Base-by-base conservation (phyloP, 2,888 invertebrate genomes). In the Synanthedon vespiformis region DNA sequence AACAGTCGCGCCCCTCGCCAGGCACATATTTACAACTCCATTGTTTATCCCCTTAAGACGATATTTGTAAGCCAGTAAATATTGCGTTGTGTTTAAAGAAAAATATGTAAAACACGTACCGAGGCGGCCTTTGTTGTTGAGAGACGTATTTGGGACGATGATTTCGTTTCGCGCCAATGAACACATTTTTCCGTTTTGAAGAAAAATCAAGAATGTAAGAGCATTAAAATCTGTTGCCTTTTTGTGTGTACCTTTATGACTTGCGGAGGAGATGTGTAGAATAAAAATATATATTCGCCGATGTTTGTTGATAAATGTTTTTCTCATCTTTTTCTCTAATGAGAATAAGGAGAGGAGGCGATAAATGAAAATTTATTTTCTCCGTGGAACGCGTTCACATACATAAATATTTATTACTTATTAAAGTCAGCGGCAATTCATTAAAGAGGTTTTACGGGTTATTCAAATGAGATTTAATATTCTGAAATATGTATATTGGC, bases 281-380 rank as follows among this genome's bases (percentile, higher is more conserved):
- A 71, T 69, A 72, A 61, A 68, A 70, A 68, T 67, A 34, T 10
- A 34, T 34, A 72, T 72, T 72, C 64, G 68, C 71, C 68, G 72
- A 72, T 72, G 68, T 72, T 70, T 69, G 68, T 64, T 70, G 71
- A 72, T 73, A 76, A 76, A 75, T 69, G 65, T 73, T 73, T 71
- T 70, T 72, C 66, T 63, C 72, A 68, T 74, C 68, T 72, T 73
- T 74, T 72, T 68, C 70, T 70, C 62, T 79, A 77, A 80, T 76
- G 72, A 79, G 70, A 79, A 78, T 69, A 71, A 76, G 75, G 67
- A 68, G 69, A 68, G 68, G 62, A 70, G 64, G 70, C 71, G 63
- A 74, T 76, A 78, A 77, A 81, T 80, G 79, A 68, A 75, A 77
- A 80, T 81, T 77, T 80, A 78, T 77, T 77, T 77, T 71, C 71